Conservation (phyloP, 1,140 invertebrate genomes). For the Drosophila nigromelanica region DNA sequence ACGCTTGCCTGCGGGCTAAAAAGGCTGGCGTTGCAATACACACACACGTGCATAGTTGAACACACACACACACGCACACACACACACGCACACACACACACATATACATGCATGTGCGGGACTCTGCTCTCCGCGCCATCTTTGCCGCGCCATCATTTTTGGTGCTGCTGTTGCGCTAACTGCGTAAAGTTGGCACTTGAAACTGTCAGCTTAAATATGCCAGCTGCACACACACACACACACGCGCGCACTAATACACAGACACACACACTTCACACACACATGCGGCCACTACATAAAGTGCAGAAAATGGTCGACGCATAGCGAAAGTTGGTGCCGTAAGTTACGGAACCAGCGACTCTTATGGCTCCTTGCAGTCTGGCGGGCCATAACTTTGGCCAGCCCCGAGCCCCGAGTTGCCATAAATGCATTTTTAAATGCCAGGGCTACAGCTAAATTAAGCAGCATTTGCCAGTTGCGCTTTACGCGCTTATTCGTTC, state of each 20-base stretch:
- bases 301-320: constrained; percentile 78
- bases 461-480: constrained; percentile 55
- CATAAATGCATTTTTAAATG: constrained; percentile 78
- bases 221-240: constrained; percentile 64
- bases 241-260: no score
- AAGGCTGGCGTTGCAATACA: constrained; percentile 74
- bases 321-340: constrained; percentile 73
- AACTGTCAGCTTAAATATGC: constrained; percentile 82
- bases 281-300: constrained; percentile 72
- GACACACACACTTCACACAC: constrained; percentile 26
- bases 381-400: constrained; percentile 63
- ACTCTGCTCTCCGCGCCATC: constrained; percentile 23
- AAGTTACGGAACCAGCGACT: constrained; percentile 59
- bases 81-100: constrained; percentile 15
- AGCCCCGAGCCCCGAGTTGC: constrained; percentile 15
- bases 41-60: constrained; percentile 35
- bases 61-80: constrained; percentile 26
- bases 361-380: constrained; percentile 54
- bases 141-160: constrained; percentile 76
- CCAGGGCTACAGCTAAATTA: constrained; percentile 48
- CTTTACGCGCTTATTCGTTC: constrained; percentile 46
- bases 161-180: constrained; percentile 75
- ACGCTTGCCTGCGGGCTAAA: constrained; percentile 80
- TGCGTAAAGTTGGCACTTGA: constrained; percentile 82
- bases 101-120: constrained; percentile 8